phyloP scores from a whole-genome alignment of 2,797 vertebrate genomes.

The Hephaestus fuliginosus region DNA sequence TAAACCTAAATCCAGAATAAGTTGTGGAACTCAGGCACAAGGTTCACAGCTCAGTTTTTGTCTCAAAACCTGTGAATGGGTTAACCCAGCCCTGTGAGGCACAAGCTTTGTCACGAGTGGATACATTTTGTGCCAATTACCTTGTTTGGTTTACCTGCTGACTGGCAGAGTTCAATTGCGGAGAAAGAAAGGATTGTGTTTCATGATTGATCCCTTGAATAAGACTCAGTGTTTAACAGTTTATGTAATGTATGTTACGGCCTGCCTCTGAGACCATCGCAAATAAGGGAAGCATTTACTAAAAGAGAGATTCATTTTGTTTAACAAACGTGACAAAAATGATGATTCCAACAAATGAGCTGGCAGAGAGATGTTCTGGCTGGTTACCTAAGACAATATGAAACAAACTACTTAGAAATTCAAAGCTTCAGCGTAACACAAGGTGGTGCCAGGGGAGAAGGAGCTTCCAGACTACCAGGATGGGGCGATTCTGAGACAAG shows the following conservation, averaged over 20 bases:
- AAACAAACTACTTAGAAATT: constrained; percentile 1
- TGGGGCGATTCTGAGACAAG: neutral
- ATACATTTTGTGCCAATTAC: neutral
- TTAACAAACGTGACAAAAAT: neutral
- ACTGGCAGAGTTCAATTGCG: neutral
- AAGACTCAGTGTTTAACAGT: neutral
- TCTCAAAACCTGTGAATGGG: neutral
- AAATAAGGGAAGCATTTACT: neutral
- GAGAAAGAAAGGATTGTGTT: neutral
- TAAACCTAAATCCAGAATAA: neutral
- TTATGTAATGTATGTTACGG: neutral
- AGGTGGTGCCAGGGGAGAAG: neutral
- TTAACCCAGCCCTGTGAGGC: neutral
- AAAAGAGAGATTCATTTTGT: neutral
- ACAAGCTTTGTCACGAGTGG: neutral
- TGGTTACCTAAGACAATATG: neutral
- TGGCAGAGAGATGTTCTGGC: neutral
- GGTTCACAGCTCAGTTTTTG: neutral
- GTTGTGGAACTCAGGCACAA: too few species aligned
- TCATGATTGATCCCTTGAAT: neutral
- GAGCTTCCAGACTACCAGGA: neutral
- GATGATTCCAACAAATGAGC: neutral
- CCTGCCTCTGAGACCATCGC: neutral
- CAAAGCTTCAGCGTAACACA: neutral
- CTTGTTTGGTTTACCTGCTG: neutral